Percentiles rank a stretch among this genome's conserved stretches.
Conservation (phyloP, 2,113 vertebrate genomes). For the Ictalurus furcatus region DNA sequence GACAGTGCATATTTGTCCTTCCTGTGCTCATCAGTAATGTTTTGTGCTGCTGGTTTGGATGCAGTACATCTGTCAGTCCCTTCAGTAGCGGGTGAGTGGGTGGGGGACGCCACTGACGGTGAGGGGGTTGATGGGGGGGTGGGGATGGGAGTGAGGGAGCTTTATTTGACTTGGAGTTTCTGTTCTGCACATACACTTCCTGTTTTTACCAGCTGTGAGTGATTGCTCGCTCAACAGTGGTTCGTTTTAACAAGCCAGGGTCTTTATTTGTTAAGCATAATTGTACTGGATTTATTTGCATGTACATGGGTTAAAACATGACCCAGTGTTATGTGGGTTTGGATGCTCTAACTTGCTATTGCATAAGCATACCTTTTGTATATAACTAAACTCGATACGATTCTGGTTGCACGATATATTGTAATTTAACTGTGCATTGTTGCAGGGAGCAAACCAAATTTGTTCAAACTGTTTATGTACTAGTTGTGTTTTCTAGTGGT, state of each 20-base stretch:
- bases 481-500: background rate
- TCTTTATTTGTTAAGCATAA: conserved; percentile 13
- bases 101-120: conserved; percentile 5
- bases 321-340: background rate
- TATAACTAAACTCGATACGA: background rate
- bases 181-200: conserved; percentile 72
- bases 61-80: conserved; percentile 42
- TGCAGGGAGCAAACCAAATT: background rate
- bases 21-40: background rate
- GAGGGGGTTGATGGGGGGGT: conserved; percentile 28
- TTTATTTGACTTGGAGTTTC: conserved; percentile 64
- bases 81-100: conserved; percentile 2
- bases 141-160: conserved; percentile 14
- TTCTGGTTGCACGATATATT: background rate
- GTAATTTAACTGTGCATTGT: background rate
- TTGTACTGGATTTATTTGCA: background rate
- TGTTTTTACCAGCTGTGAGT: conserved; percentile 69
- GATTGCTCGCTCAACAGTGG: conserved; percentile 49
- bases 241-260: conserved; percentile 10
- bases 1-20: conserved; percentile 16
- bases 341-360: background rate
- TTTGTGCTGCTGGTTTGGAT: conserved; percentile 37
- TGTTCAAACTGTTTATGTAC: background rate
- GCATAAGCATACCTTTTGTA: background rate
- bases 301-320: background rate